Evolutionary conservation across 2,888 invertebrate species (phyloP), one percentile per base, ranked within the genome.

Genomic region (Sarcophaga variegata): DNA sequence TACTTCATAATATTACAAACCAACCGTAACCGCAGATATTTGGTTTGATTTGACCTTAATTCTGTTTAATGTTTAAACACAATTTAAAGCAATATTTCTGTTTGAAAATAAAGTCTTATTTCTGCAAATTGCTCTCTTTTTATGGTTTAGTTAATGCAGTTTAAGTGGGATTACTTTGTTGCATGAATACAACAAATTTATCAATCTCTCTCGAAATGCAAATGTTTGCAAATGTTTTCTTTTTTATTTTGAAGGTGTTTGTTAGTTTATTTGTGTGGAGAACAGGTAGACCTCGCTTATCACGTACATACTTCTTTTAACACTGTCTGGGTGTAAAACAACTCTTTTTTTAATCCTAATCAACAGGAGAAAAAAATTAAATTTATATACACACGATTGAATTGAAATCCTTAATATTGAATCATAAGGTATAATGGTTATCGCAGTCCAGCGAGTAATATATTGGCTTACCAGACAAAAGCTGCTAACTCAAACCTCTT

Each of bases 201-300:
- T 49, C 49, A 49, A 49, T 49, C 14, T 17, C 5, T 54, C 5
- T 54, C 37, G 37, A 20, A 49, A 63, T 75, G 37, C 59, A 45
- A 5, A 45, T 54, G 63, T 76, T 4, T 71, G 70, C 12, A 69
- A 14, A 72, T 37, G 47, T 70, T 63, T 70, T 64, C 45, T 70
- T 20, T 74, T 74, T 74, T 74, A 27, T 11, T 49, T 17, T 60
- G 59, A 49, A 49, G 60, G 49, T 63, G 25, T 45, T 62, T 79
- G 72, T 22, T 22, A 1, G 22, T 22, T n/a, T 83, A 17, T 70
- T 37, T 37, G 8, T 37, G 37, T 37, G 37, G 2, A 37, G 37
- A 2, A 37, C 37, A 37, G 8, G 10, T 37, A 37, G 37, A 37
- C 37, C 37, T 37, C 2, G 37, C 2, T 37, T 2, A 8, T 10